A percentile compares a stretch with the other conserved stretches of the same genome.
Conservation (phyloP, 2,113 vertebrate species). For the Catharus fuscescens region DNA sequence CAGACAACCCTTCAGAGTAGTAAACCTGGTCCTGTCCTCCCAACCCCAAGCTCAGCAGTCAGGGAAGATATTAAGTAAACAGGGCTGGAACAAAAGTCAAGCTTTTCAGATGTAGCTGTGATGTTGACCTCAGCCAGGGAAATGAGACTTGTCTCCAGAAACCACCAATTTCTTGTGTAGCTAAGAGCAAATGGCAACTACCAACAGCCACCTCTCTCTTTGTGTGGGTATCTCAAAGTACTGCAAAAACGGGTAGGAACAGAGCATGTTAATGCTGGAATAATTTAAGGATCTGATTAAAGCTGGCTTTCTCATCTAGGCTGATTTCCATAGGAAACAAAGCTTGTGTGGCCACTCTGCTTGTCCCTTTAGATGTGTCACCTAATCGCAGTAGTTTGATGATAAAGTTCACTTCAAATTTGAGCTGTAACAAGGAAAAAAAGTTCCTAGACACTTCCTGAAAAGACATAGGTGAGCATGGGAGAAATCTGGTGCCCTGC, state of each 20-base stretch:
- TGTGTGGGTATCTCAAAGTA: background rate
- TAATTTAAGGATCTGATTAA: background rate
- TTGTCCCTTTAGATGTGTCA: conserved; percentile 4
- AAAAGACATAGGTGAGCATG: background rate
- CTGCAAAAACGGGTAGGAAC: background rate
- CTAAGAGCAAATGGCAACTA: background rate
- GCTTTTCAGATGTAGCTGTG: background rate
- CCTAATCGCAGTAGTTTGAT: background rate
- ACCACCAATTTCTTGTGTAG: background rate
- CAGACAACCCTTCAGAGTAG: background rate
- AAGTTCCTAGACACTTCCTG: background rate
- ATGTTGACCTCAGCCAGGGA: background rate
- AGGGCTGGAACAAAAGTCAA: background rate
- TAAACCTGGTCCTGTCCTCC: background rate
- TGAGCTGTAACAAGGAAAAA: background rate
- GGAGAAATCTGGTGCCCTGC: background rate
- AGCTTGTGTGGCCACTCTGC: background rate
- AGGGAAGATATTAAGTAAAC: background rate
- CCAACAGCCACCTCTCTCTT: background rate
- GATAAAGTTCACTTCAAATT: background rate
- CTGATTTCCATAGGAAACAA: conserved; percentile 3
- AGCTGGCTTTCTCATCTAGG: background rate
- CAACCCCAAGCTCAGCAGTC: background rate
- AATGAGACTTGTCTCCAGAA: background rate
- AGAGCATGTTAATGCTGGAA: background rate